These are phyloP conservation scores for Syncerus caffer DNA, from an alignment of 2,797 vertebrate genomes.

Conservation along the genomic window DNA sequence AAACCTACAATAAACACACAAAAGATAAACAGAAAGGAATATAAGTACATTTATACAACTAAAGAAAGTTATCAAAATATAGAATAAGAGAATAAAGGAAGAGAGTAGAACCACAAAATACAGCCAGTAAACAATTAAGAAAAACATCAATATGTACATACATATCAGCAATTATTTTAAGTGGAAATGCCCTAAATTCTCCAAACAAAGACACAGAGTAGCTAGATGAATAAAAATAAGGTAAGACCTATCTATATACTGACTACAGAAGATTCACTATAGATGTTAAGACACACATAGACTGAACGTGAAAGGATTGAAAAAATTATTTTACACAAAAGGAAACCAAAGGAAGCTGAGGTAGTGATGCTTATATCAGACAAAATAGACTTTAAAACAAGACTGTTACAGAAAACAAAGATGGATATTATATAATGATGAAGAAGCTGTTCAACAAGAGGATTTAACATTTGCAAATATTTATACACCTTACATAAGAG, in stretches of 20 bases:
- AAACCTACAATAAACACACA: background rate
- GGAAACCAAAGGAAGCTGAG: background rate
- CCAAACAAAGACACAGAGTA: background rate
- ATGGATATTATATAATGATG: background rate
- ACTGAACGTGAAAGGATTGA: background rate
- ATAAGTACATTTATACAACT: background rate
- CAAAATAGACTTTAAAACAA: background rate
- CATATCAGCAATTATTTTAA: background rate
- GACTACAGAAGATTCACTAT: background rate
- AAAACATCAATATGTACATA: background rate
- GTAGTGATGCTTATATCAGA: background rate
- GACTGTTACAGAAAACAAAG: background rate
- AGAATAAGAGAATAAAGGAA: background rate
- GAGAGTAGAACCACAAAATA: background rate
- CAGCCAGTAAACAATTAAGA: background rate
- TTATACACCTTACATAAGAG: background rate
- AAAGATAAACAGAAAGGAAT: background rate
- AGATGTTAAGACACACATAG: background rate
- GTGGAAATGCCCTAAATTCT: background rate
- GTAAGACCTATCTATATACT: background rate
- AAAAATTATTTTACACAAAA: background rate
- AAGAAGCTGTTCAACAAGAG: background rate
- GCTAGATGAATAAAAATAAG: background rate
- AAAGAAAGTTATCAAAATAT: background rate
- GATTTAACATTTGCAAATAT: background rate